Percentiles rank a stretch among this genome's conserved stretches.
phyloP scores from a whole-genome alignment of 2,113 vertebrate species.

The Tauraco erythrolophus region DNA sequence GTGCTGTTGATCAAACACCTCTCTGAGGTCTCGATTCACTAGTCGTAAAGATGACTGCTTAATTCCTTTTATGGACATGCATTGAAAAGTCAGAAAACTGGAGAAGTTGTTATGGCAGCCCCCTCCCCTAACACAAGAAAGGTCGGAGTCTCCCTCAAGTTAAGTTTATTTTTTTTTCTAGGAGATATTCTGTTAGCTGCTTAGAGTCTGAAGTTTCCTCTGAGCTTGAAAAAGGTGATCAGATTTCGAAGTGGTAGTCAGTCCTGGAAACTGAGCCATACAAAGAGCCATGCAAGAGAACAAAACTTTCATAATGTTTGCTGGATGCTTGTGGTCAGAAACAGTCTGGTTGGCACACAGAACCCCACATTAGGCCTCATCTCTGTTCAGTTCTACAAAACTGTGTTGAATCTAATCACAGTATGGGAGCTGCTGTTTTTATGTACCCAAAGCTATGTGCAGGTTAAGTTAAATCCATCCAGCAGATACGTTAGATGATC shows the following conservation, averaged over 20 bases:
- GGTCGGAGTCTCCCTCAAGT: neutral
- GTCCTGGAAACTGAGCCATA: neutral
- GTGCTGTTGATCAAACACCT: neutral
- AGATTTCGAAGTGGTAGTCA: neutral
- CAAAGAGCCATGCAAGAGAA: neutral
- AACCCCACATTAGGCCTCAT: neutral
- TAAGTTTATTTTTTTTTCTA: neutral
- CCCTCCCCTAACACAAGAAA: neutral
- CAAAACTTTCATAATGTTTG: neutral
- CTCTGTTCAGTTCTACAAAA: neutral
- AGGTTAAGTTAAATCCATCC: neutral
- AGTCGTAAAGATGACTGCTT: neutral
- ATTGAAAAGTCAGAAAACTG: neutral
- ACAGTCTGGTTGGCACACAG: neutral
- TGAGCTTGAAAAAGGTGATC: neutral
- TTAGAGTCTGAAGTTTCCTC: neutral
- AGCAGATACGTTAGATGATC: neutral
- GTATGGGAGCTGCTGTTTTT: neutral
- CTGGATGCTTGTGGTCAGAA: neutral
- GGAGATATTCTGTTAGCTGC: neutral
- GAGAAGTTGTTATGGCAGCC: neutral
- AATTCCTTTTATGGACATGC: neutral
- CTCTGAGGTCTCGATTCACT: neutral
- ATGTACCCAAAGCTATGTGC: neutral
- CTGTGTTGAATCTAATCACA: neutral